These are phyloP conservation scores for Thalassarche chlororhynchos DNA, from an alignment of 2,113 vertebrate species.

Conservation along the genomic window DNA sequence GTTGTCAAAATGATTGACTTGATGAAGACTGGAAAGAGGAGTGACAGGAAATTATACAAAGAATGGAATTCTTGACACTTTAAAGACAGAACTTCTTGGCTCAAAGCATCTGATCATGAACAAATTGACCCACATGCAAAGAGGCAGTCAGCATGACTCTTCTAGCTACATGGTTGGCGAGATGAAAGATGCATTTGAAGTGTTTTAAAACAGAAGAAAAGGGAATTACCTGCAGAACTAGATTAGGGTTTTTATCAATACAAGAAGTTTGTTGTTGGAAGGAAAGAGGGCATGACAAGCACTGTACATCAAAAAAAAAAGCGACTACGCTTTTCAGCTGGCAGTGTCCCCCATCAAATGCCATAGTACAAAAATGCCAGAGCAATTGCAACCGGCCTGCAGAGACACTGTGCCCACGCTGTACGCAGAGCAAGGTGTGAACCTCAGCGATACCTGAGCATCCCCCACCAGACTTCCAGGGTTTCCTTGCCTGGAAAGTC, in stretches of 20 bases:
- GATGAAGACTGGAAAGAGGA: not conserved
- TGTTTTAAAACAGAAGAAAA: not conserved
- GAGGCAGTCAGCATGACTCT: not conserved
- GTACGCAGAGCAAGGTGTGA: not conserved
- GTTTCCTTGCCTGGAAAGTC: not conserved
- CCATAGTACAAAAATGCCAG: not conserved
- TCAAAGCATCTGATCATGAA: not conserved
- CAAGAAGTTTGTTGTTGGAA: not conserved
- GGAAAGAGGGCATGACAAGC: not conserved
- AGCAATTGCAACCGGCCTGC: not conserved
- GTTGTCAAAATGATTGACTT: not conserved
- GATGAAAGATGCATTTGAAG: not conserved
- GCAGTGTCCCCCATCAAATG: not conserved
- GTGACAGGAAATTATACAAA: not conserved
- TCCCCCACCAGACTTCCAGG: not conserved
- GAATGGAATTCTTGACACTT: not conserved
- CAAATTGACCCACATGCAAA: not conserved
- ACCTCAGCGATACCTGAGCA: not conserved
- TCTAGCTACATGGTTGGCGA: not conserved
- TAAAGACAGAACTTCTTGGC: not conserved
- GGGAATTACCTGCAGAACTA: not conserved
- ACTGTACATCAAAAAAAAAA: not conserved
- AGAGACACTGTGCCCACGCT: not conserved
- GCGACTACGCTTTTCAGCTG: accelerated
- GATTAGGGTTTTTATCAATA: not conserved